These are phyloP conservation scores for Stomorhina lunata DNA, from an alignment of 2,888 invertebrate species.

Conservation along the genomic window DNA sequence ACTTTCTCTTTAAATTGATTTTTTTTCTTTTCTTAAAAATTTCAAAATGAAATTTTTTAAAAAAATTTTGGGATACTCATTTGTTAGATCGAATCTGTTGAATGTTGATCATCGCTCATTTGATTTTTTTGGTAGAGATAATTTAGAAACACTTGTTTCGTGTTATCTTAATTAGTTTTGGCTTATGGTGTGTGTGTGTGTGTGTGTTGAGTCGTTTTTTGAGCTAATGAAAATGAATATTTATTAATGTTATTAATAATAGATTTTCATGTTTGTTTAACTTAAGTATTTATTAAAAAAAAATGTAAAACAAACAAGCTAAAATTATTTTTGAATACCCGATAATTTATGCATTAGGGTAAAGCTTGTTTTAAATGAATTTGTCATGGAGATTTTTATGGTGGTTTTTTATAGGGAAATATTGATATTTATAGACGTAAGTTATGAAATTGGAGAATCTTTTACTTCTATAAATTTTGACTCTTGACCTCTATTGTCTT, in stretches of 20 bases:
- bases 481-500: too few species aligned
- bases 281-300: background rate
- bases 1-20: slow-evolving; percentile 5
- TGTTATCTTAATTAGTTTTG: slow-evolving; percentile 36
- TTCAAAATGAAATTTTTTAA: background rate
- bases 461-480: too few species aligned
- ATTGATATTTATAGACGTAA: too few species aligned
- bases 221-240: background rate
- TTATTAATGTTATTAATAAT: slow-evolving; percentile 17
- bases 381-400: too few species aligned
- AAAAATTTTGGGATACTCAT: background rate
- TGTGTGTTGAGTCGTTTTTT: background rate
- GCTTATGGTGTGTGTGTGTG: too few species aligned
- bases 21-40: background rate
- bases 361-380: background rate
- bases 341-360: background rate
- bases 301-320: too few species aligned
- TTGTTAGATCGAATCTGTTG: too few species aligned
- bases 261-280: slow-evolving; percentile 12
- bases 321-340: background rate
- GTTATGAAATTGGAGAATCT: too few species aligned
- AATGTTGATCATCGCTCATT: too few species aligned
- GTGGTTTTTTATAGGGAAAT: too few species aligned
- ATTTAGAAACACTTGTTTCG: background rate
- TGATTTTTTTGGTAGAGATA: too few species aligned